Conservation (phyloP, 1,140 invertebrate genomes). For the Trissolcus basalis region DNA sequence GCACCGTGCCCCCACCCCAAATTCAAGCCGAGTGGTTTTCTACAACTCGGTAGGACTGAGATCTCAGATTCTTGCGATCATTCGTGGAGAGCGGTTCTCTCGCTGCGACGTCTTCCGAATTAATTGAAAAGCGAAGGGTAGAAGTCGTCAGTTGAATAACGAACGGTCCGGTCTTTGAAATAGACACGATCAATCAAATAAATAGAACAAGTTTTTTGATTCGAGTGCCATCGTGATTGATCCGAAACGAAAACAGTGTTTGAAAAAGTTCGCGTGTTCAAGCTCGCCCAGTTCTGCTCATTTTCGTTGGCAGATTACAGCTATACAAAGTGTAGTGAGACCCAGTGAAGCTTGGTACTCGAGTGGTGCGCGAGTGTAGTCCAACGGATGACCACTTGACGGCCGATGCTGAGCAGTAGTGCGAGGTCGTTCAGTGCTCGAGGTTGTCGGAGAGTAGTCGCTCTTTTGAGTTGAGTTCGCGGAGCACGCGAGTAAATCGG, state of each 20-base stretch:
- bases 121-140: slow-evolving; percentile 2
- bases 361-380: slow-evolving; percentile 35
- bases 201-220: no score
- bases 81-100: slow-evolving; percentile 65
- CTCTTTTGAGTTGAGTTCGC: slow-evolving; percentile 22
- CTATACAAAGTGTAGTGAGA: slow-evolving; percentile 20
- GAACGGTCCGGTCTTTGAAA: no score
- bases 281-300: neutral
- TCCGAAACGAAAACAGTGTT: neutral
- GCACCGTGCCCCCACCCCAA: neutral
- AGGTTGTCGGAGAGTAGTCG: slow-evolving; percentile 6
- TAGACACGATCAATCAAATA: no score
- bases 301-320: neutral
- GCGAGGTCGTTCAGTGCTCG: slow-evolving; percentile 1
- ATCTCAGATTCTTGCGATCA: slow-evolving; percentile 67
- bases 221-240: neutral
- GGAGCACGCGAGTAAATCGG: slow-evolving; percentile 68
- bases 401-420: slow-evolving; percentile 16
- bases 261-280: neutral
- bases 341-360: slow-evolving; percentile 16
- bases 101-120: slow-evolving; percentile 11
- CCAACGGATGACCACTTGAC: slow-evolving; percentile 35
- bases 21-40: no score
- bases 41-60: slow-evolving; percentile 25
- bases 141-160: slow-evolving; percentile 8